phyloP scores from a whole-genome alignment of 2,888 invertebrate genomes.

The Watsonalla cultraria region DNA sequence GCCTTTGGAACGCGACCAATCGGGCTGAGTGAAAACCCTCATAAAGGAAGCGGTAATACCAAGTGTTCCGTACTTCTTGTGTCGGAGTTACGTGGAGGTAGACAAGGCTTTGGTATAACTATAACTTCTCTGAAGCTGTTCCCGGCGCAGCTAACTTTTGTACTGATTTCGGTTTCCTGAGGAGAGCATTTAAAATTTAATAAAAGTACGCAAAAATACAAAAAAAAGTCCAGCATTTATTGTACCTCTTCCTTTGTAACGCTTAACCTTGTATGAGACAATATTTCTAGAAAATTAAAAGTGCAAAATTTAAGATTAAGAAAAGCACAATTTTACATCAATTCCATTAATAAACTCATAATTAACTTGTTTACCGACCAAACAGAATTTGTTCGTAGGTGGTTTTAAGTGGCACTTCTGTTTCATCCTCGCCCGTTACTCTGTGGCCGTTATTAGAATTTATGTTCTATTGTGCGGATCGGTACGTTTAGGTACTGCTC shows the following conservation, averaged over 20 bases:
- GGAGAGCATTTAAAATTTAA: too few species aligned
- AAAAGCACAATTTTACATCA: too few species aligned
- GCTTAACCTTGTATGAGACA: too few species aligned
- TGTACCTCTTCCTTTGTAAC: too few species aligned
- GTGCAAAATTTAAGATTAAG: too few species aligned
- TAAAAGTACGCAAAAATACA: too few species aligned
- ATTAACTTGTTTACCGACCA: neutral
- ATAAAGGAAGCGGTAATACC: constrained; percentile 60
- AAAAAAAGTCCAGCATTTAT: too few species aligned
- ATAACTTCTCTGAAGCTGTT: neutral
- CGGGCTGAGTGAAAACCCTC: constrained; percentile 61
- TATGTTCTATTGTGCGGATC: constrained; percentile 47
- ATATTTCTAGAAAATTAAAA: too few species aligned
- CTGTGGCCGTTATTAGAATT: constrained; percentile 46
- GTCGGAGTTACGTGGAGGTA: constrained; percentile 8
- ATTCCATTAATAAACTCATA: too few species aligned
- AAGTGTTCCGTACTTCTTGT: constrained; percentile 20
- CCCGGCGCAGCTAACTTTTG: too few species aligned
- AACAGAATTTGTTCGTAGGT: neutral
- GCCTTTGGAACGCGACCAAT: constrained; percentile 59
- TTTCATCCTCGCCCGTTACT: constrained; percentile 27
- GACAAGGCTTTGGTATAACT: neutral
- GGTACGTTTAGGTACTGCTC: constrained; percentile 30
- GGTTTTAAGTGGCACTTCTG: constrained; percentile 18
- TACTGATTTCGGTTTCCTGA: too few species aligned